These are phyloP conservation scores for Drosophila vallismaia DNA, from an alignment of 2,888 invertebrate species.

Conservation along the genomic window DNA sequence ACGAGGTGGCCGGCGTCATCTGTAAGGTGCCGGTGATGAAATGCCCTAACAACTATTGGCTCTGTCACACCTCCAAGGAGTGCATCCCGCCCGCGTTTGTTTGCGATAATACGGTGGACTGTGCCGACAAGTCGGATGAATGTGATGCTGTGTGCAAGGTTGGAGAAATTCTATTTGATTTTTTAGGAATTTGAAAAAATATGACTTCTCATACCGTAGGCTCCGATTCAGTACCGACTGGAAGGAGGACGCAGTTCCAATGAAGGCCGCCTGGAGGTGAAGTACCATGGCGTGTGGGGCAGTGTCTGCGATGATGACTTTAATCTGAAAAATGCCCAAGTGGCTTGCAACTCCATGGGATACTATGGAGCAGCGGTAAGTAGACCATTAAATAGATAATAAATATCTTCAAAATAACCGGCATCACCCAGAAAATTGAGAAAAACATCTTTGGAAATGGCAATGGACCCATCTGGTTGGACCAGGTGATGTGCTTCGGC, in stretches of 20 bases:
- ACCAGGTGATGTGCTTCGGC: conserved; percentile 88
- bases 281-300: conserved; percentile 89
- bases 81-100: conserved; percentile 87
- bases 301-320: conserved; percentile 92
- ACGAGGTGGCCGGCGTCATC: conserved; percentile 88
- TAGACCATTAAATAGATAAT: not conserved
- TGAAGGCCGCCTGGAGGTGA: conserved; percentile 89
- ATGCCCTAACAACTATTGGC: conserved; percentile 87
- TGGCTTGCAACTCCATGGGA: conserved; percentile 86
- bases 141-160: conserved; percentile 86
- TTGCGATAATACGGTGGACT: conserved; percentile 88
- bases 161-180: not conserved
- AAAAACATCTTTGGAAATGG: conserved; percentile 83
- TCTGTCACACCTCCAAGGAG: conserved; percentile 86
- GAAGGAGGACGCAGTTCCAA: conserved; percentile 85
- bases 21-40: conserved; percentile 86
- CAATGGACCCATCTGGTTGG: conserved; percentile 89
- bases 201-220: conserved; percentile 49
- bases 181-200: not conserved
- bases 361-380: conserved; percentile 85
- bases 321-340: conserved; percentile 87
- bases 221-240: conserved; percentile 86
- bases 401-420: not conserved
- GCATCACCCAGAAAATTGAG: conserved; percentile 69
- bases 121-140: conserved; percentile 88